A percentile compares a stretch with the other conserved stretches of the same genome.
Evolutionary conservation across 2,888 invertebrate genomes (phyloP).

Genomic region (Dryococelus australis): DNA sequence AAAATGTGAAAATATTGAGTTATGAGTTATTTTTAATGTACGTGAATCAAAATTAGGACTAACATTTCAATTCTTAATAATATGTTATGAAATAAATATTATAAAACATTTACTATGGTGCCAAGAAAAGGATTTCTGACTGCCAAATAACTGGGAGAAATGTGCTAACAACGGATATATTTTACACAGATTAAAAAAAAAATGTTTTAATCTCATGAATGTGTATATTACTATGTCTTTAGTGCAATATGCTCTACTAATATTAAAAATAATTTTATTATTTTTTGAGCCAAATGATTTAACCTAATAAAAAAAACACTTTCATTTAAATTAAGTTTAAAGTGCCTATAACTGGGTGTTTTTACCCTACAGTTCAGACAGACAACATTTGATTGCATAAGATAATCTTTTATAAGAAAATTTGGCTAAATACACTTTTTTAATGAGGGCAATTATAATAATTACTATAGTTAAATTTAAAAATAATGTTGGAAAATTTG

Average conservation of each 20-base stretch:
- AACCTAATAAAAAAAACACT: background rate
- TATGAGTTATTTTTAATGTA: background rate
- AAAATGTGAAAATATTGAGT: background rate
- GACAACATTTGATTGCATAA: too few species aligned
- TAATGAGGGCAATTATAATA: too few species aligned
- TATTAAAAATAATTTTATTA: background rate
- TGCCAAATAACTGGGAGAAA: background rate
- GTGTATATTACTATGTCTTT: too few species aligned
- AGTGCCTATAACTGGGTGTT: background rate
- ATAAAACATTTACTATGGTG: background rate
- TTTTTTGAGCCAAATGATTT: background rate
- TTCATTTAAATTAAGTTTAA: too few species aligned
- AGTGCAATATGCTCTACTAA: background rate
- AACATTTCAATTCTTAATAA: background rate
- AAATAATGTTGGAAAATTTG: too few species aligned
- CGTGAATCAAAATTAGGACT: background rate
- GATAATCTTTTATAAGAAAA: too few species aligned
- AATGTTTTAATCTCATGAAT: background rate
- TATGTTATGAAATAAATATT: background rate
- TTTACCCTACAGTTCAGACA: background rate
- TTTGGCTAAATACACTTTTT: too few species aligned
- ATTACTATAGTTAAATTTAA: too few species aligned
- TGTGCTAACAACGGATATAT: background rate
- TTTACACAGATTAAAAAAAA: background rate
- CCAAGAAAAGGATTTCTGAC: background rate